Evolutionary conservation across 2,888 invertebrate genomes (phyloP).

Genomic region (Masnerella sp.): DNA sequence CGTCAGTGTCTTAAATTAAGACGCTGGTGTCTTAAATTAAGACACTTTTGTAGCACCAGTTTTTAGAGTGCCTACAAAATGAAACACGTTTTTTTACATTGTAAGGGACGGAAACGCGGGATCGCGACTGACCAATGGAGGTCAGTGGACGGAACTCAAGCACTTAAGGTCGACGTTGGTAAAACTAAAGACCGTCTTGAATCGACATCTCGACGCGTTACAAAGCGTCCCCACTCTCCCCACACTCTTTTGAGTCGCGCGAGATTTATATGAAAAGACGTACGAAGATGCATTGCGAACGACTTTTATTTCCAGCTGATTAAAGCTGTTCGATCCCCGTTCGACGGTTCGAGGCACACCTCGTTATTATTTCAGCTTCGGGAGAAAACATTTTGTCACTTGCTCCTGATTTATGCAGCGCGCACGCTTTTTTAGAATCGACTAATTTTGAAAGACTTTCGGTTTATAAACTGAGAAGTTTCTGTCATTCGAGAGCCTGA

Average conservation of each 20-base stretch:
- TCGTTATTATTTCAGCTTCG: slow-evolving; percentile 35
- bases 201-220: slow-evolving; percentile 65
- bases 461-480: no score
- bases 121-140: slow-evolving; percentile 45
- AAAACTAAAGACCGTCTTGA: slow-evolving; percentile 68
- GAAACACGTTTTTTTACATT: no score
- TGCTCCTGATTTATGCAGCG: slow-evolving; percentile 20
- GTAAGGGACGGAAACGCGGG: background rate
- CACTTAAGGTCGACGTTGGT: slow-evolving; percentile 67
- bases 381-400: slow-evolving; percentile 39
- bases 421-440: no score
- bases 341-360: slow-evolving; percentile 6
- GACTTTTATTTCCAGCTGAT: slow-evolving; percentile 47
- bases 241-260: slow-evolving; percentile 59
- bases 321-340: slow-evolving; percentile 19
- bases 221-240: slow-evolving; percentile 65
- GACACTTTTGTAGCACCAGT: no score
- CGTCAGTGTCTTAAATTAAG: no score
- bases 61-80: no score
- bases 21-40: no score
- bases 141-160: slow-evolving; percentile 63
- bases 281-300: slow-evolving; percentile 46
- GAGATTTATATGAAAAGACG: slow-evolving; percentile 64
- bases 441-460: no score
- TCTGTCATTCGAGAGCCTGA: no score